Conservation (phyloP, 1,140 invertebrate genomes). For the Lanistes nyassanus region DNA sequence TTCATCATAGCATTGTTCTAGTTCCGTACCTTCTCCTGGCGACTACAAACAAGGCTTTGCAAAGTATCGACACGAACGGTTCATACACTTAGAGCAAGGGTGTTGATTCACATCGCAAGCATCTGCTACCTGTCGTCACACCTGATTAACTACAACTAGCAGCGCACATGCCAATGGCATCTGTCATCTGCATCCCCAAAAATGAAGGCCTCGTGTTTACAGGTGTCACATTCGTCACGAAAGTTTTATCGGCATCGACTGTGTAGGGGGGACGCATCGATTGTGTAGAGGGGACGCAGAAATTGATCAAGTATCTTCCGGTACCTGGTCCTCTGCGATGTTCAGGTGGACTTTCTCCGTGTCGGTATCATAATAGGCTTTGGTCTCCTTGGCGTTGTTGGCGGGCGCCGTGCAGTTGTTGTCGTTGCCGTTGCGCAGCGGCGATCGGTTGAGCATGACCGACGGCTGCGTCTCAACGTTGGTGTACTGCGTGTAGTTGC, state of each 20-base stretch:
- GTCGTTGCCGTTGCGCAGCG: slow-evolving; percentile 55
- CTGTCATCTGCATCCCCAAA: neutral
- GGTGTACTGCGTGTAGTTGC: slow-evolving; percentile 59
- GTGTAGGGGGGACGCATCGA: too few species aligned
- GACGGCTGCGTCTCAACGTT: slow-evolving; percentile 60
- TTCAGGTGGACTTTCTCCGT: slow-evolving; percentile 61
- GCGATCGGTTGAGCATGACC: slow-evolving; percentile 55
- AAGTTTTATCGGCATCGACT: neutral
- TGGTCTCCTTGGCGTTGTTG: slow-evolving; percentile 43
- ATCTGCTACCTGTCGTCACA: too few species aligned
- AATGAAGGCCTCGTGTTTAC: neutral
- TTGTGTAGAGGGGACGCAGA: neutral
- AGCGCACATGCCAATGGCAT: neutral
- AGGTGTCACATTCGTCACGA: neutral
- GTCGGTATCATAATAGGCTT: slow-evolving; percentile 59
- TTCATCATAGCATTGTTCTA: too few species aligned
- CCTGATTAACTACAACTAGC: neutral
- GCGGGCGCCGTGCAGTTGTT: slow-evolving; percentile 33
- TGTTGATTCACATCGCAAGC: too few species aligned
- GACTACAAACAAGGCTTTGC: too few species aligned
- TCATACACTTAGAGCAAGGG: too few species aligned
- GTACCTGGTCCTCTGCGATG: slow-evolving; percentile 45
- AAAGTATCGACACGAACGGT: too few species aligned
- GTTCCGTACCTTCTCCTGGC: too few species aligned
- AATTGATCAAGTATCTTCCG: slow-evolving; percentile 22